These are phyloP conservation scores for Nasonia oneida DNA, from an alignment of 2,888 invertebrate species.

Conservation along the genomic window DNA sequence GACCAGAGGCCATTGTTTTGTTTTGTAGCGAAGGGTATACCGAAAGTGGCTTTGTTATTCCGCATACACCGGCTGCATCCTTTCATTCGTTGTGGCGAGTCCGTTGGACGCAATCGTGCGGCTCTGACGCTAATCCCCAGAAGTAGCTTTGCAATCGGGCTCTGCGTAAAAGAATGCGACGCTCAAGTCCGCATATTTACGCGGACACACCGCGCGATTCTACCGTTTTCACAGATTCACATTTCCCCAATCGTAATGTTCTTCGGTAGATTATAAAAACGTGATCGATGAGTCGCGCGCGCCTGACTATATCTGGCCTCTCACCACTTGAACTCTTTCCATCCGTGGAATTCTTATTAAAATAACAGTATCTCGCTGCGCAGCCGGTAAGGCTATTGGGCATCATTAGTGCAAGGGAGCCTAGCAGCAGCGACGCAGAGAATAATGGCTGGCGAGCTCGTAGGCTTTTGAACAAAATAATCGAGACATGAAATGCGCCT, in stretches of 20 bases:
- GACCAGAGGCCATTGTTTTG: conserved; percentile 67
- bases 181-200: background rate
- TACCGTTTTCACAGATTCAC: background rate
- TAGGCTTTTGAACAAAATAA: conserved; percentile 76
- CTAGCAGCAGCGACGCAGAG: too few relatives aligned
- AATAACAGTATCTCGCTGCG: too few relatives aligned
- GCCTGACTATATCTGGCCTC: background rate
- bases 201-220: background rate
- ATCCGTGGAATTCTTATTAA: background rate
- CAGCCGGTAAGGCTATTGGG: too few relatives aligned
- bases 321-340: background rate
- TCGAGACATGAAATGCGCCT: conserved; percentile 77
- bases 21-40: conserved; percentile 70
- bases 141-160: conserved; percentile 66
- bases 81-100: conserved; percentile 33
- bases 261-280: too few relatives aligned
- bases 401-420: too few relatives aligned
- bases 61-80: conserved; percentile 59
- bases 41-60: conserved; percentile 74
- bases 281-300: too few relatives aligned
- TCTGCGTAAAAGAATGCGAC: conserved; percentile 59
- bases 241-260: too few relatives aligned
- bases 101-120: conserved; percentile 41
- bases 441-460: conserved; percentile 60
- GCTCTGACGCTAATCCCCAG: conserved; percentile 67